A percentile compares a stretch with the other conserved stretches of the same genome.
phyloP scores from a whole-genome alignment of 2,113 vertebrate genomes.

The Petromus typicus region DNA sequence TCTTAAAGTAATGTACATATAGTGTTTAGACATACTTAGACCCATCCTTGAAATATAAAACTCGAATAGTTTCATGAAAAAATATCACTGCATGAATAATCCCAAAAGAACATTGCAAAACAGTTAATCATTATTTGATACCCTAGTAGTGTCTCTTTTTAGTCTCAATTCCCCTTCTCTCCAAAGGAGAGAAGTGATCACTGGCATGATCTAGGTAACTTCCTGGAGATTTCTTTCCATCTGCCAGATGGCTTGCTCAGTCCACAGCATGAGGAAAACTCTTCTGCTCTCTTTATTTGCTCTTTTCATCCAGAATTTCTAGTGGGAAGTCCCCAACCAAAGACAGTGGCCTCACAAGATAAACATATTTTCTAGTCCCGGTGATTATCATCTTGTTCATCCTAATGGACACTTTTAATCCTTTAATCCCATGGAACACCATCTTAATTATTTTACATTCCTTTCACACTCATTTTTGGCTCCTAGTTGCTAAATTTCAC shows the following conservation, averaged over 20 bases:
- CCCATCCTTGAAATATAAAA: neutral
- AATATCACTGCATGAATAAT: neutral
- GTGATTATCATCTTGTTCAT: neutral
- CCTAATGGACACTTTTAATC: neutral
- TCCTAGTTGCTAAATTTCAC: no score
- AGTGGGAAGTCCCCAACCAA: neutral
- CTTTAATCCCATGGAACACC: no score
- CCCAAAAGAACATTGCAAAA: neutral
- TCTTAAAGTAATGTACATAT: neutral
- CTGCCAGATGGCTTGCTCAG: fast-evolving
- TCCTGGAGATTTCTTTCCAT: neutral
- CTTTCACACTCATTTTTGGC: fast-evolving
- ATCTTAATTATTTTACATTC: no score
- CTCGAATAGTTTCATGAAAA: neutral
- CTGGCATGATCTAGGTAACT: neutral
- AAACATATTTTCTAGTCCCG: no score
- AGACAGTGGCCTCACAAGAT: no score
- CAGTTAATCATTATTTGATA: neutral
- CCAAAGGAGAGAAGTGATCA: neutral
- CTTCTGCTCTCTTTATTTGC: neutral
- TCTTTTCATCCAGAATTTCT: no score
- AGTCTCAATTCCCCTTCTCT: neutral
- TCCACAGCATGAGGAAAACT: neutral
- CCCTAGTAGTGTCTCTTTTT: no score
- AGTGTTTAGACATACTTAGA: no score